Base-by-base conservation (phyloP, 2,113 vertebrate species). In the Hydrochoerus hydrochaeris region DNA sequence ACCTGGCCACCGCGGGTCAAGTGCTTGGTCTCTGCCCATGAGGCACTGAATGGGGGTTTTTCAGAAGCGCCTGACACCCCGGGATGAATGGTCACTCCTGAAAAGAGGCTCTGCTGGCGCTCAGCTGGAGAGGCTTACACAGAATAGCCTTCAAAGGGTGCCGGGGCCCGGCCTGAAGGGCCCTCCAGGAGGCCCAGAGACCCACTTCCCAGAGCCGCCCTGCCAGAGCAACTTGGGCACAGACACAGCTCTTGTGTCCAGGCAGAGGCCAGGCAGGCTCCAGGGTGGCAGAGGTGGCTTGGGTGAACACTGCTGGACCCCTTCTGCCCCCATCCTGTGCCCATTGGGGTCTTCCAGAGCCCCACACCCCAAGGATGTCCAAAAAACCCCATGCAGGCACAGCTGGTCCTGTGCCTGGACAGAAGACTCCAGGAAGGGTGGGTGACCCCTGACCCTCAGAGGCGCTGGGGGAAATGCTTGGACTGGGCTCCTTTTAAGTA, bases 21-120 rank as follows among this genome's bases (percentile, higher is more conserved):
- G 95, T 93, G 85, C 90, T 96, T 95, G 57, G 71, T 97, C 77
- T 95, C 94, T 95, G 90, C 90, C 26, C 1, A 80, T 94, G 90
- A 91, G 90, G 32, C 57, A 81, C 57, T 97, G 96, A 98, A 97
- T 92, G 58, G 90, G 65, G 44, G 52, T 95, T 97, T 94, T 92
- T 92, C 8, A 65, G 67, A 90, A 88, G 78, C 84, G 83, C 88
- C 84, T 41, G 57, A 95, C 22, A 90, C 22, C 63, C 49, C 9
- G 82, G 60, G 97, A 96, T 98, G 93, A 95, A 84, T 83, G 90
- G 60, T 32, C 32, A 80, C 26, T 22, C 86, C 58, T 1, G 0
- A 95, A 86, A 96, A 90, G 38, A 95, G 90, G 86, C 62, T 32
- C 38, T 0, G 26, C 81, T 44, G 73, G 85, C 83, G 63, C 94